Percentiles rank a stretch among this genome's conserved stretches.
Conservation (phyloP, 2,888 invertebrate species). For the Pyrocoelia pectoralis region DNA sequence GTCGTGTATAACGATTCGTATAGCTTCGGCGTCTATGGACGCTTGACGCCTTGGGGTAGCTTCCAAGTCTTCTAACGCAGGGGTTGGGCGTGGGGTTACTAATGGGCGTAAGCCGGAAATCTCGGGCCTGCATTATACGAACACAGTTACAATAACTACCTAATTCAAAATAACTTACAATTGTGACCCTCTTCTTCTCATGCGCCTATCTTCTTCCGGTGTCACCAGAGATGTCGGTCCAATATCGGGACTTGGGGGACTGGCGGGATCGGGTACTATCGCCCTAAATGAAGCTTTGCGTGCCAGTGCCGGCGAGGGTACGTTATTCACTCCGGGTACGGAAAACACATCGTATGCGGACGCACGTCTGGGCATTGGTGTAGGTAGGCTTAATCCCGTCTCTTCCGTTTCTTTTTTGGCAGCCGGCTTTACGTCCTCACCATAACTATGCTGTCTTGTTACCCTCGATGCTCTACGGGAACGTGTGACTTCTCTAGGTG, state of each 20-base stretch:
- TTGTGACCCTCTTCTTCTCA: constrained; percentile 82
- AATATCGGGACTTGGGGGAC: constrained; percentile 65
- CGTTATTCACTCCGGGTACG: constrained; percentile 66
- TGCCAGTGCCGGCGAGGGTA: constrained; percentile 48
- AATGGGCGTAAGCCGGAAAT: constrained; percentile 65
- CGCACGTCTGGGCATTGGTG: constrained; percentile 79
- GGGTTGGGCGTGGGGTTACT: constrained; percentile 65
- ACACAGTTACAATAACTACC: neutral
- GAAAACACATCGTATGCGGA: constrained; percentile 88
- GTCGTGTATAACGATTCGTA: constrained; percentile 92
- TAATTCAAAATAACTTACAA: constrained; percentile 68
- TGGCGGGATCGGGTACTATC: constrained; percentile 65
- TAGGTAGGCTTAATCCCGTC: constrained; percentile 72
- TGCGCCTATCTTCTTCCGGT: constrained; percentile 74
- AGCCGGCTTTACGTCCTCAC: constrained; percentile 70
- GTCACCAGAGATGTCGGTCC: constrained; percentile 51
- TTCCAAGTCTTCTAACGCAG: constrained; percentile 70
- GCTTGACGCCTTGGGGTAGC: constrained; percentile 77
- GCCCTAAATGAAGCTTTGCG: constrained; percentile 69
- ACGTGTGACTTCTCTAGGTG: constrained; percentile 59
- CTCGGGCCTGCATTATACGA: constrained; percentile 69
- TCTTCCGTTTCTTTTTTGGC: constrained; percentile 55
- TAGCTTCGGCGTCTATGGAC: constrained; percentile 90
- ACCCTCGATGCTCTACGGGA: constrained; percentile 69
- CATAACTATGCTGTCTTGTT: constrained; percentile 82